Evolutionary conservation across 37 sponge, comb jelly and placozoan species (phyloP).

Genomic region (Aphrocallistes beatrix): DNA sequence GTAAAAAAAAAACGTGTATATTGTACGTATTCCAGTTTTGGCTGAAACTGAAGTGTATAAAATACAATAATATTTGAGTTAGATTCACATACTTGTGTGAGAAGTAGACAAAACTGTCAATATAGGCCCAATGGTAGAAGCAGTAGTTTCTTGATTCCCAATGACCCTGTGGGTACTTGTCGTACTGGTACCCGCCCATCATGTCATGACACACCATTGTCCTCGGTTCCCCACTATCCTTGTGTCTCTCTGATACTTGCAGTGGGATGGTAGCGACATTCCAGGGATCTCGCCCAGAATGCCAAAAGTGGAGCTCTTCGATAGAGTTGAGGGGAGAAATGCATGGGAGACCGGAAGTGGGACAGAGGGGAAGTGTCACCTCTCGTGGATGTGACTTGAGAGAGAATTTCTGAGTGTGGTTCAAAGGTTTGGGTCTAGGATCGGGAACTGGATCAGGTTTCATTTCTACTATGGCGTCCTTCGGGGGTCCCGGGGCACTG

Average conservation of each 20-base stretch:
- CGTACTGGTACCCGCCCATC: slow-evolving; percentile 87
- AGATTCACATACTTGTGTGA: slow-evolving; percentile 85
- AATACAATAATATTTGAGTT: too few relatives aligned
- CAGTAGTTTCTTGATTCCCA: slow-evolving; percentile 45
- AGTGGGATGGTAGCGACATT: background rate
- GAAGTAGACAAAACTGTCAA: slow-evolving; percentile 85
- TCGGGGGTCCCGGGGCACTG: background rate
- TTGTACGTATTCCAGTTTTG: too few relatives aligned
- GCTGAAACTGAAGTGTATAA: too few relatives aligned
- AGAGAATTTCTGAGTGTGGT: background rate
- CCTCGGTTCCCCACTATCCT: slow-evolving; percentile 20
- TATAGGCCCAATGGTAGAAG: slow-evolving; percentile 90
- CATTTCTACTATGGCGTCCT: background rate
- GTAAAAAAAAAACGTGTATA: too few relatives aligned
- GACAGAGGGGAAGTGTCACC: background rate
- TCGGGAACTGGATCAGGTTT: background rate
- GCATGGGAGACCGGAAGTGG: background rate
- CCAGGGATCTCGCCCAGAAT: background rate
- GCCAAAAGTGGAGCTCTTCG: background rate
- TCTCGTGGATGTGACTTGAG: background rate
- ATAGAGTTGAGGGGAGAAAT: background rate
- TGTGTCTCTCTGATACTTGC: background rate
- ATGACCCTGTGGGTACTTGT: slow-evolving; percentile 51
- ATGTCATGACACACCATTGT: slow-evolving; percentile 90
- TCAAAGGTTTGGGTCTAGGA: background rate